Percentiles rank a stretch among this genome's conserved stretches.
These are phyloP conservation scores for Penaeus japonicus DNA, from an alignment of 1,140 invertebrate species.

Conservation along the genomic window DNA sequence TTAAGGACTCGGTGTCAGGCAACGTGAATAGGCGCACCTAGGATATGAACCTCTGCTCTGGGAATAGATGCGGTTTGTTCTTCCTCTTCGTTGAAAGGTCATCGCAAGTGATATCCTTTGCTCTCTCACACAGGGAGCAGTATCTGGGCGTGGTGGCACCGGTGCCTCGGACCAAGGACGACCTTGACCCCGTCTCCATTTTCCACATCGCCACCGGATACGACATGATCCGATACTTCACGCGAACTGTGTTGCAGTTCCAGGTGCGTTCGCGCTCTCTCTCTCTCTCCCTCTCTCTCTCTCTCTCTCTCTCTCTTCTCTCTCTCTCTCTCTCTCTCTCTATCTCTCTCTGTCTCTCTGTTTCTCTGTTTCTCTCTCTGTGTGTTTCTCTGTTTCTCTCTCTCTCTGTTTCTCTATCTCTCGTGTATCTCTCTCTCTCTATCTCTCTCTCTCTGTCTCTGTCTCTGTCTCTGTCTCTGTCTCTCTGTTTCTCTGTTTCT, in stretches of 20 bases:
- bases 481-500: no score
- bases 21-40: no score
- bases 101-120: slow-evolving; percentile 11
- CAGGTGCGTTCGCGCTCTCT: slow-evolving; percentile 60
- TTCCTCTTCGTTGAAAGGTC: neutral
- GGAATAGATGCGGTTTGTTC: no score
- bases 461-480: neutral
- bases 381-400: no score
- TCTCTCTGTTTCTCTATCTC: no score
- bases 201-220: slow-evolving; percentile 64
- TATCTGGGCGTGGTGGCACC: slow-evolving; percentile 65
- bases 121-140: slow-evolving; percentile 60
- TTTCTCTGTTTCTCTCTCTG: no score
- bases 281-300: neutral
- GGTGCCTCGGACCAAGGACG: slow-evolving; percentile 60
- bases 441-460: neutral
- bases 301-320: neutral
- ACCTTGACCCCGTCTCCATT: slow-evolving; percentile 65
- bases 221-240: slow-evolving; percentile 64
- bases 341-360: neutral
- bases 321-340: neutral
- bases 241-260: slow-evolving; percentile 65
- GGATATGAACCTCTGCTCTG: no score
- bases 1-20: no score
- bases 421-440: neutral